These are phyloP conservation scores for Pantherophis alleghaniensis DNA, from an alignment of 2,797 vertebrate genomes.

Conservation along the genomic window DNA sequence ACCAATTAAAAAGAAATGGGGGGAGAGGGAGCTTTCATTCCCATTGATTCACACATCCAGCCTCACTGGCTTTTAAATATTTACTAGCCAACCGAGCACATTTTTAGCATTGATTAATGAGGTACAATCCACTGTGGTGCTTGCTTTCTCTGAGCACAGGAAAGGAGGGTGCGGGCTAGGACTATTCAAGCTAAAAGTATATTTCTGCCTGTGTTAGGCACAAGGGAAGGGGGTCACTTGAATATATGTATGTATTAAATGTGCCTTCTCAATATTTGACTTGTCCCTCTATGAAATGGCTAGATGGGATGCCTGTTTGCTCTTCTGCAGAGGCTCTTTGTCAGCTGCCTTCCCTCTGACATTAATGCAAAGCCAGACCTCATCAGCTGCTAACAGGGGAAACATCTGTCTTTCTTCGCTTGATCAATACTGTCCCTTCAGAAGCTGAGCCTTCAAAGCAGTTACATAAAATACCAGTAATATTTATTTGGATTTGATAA, in stretches of 20 bases:
- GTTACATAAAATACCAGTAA: constrained; percentile 67
- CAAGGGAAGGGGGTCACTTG: constrained; percentile 5
- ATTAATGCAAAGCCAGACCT: constrained; percentile 65
- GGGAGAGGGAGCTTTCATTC: constrained; percentile 52
- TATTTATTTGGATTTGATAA: constrained; percentile 71
- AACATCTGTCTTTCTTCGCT: constrained; percentile 64
- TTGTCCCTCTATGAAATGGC: constrained; percentile 50
- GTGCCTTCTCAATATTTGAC: constrained; percentile 55
- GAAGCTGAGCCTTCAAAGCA: constrained; percentile 54
- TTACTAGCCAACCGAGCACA: constrained; percentile 55
- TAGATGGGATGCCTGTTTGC: constrained; percentile 44
- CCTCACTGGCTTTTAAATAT: constrained; percentile 60
- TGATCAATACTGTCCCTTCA: constrained; percentile 64
- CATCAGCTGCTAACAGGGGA: constrained; percentile 47
- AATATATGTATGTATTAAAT: constrained; percentile 26
- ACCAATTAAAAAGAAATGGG: constrained; percentile 49
- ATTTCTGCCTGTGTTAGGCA: constrained; percentile 39
- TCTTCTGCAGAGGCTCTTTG: constrained; percentile 28
- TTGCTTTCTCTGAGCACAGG: constrained; percentile 12
- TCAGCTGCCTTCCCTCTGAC: constrained; percentile 38
- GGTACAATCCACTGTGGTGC: constrained; percentile 47
- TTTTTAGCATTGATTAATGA: constrained; percentile 59
- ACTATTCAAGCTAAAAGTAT: constrained; percentile 42
- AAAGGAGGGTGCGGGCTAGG: background rate
- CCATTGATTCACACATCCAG: constrained; percentile 61